phyloP scores from a whole-genome alignment of 1,140 invertebrate species.

The Eumeta japonica region DNA sequence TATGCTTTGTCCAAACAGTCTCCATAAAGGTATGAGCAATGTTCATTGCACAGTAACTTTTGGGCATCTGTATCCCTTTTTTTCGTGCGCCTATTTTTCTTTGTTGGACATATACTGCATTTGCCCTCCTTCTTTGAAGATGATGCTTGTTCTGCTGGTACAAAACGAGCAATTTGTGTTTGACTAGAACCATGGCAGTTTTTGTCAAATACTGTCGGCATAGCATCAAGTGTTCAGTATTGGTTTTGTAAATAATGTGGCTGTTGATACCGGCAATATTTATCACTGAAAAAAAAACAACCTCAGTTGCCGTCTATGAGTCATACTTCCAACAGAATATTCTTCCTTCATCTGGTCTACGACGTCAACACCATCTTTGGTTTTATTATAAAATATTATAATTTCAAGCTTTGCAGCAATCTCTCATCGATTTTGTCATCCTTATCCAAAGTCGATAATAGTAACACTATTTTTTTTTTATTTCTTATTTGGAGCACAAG shows the following conservation, averaged over 20 bases:
- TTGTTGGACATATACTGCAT: no score
- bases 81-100: no score
- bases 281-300: constrained; percentile 13
- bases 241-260: constrained; percentile 8
- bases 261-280: no score
- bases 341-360: constrained; percentile 14
- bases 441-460: constrained; percentile 14
- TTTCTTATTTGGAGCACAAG: no score
- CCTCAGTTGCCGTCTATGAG: constrained; percentile 11
- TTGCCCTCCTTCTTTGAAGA: no score
- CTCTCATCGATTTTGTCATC: constrained; percentile 11
- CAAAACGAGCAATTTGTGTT: constrained; percentile 13
- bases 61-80: constrained; percentile 10
- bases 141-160: constrained; percentile 8
- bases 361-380: no score
- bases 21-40: constrained; percentile 12
- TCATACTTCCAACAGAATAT: constrained; percentile 13
- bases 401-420: no score
- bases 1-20: no score
- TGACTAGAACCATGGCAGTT: constrained; percentile 10
- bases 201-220: no score
- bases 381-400: no score
- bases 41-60: constrained; percentile 12
- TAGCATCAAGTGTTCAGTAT: no score
- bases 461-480: constrained; percentile 22